Conservation (phyloP, 2,888 invertebrate species). For the Erebia aethiops region DNA sequence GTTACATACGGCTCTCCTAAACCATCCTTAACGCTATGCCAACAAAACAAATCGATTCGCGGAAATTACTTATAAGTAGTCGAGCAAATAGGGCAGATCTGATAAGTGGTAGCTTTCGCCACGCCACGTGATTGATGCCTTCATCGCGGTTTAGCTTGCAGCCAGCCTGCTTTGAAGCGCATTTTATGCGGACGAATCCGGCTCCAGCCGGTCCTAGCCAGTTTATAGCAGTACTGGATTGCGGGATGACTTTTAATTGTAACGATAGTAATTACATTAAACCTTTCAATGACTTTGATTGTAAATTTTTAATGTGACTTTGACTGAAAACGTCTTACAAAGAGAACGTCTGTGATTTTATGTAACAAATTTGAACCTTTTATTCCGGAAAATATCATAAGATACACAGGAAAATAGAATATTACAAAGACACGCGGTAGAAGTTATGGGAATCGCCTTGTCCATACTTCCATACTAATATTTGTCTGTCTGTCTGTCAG, state of each 20-base stretch:
- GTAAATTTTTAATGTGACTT: too few relatives aligned
- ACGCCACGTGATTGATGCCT: slow-evolving; percentile 80
- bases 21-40: slow-evolving; percentile 33
- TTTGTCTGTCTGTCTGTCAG: too few relatives aligned
- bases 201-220: not conserved
- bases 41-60: slow-evolving; percentile 63
- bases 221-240: not conserved
- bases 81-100: slow-evolving; percentile 73
- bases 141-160: slow-evolving; percentile 52
- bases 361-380: too few relatives aligned
- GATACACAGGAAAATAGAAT: too few relatives aligned
- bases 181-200: slow-evolving; percentile 12
- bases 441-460: too few relatives aligned
- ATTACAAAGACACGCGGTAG: too few relatives aligned
- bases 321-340: too few relatives aligned
- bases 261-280: not conserved
- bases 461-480: too few relatives aligned
- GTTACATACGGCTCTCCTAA: not conserved
- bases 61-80: slow-evolving; percentile 78
- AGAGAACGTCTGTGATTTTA: too few relatives aligned
- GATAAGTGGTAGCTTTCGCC: slow-evolving; percentile 74
- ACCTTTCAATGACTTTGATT: too few relatives aligned
- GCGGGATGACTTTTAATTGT: not conserved
- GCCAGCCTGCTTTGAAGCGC: slow-evolving; percentile 14
- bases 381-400: too few relatives aligned